Evolutionary conservation across 2,888 invertebrate genomes (phyloP).

Genomic region (Cerceris ruficornis): DNA sequence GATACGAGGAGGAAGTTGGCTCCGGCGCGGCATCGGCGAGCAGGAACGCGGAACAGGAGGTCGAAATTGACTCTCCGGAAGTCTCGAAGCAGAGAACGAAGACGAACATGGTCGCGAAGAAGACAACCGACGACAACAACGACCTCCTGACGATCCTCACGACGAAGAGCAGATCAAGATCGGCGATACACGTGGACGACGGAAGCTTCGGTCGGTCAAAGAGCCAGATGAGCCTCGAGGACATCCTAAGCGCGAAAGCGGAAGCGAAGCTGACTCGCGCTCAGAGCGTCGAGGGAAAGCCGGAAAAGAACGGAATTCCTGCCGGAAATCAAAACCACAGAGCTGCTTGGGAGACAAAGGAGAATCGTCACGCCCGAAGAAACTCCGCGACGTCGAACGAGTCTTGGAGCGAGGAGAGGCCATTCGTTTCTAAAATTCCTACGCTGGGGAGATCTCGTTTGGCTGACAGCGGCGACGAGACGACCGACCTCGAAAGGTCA

Average conservation of each 20-base stretch:
- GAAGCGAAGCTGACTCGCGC: constrained; percentile 58
- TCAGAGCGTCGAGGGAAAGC: constrained; percentile 45
- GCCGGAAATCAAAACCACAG: constrained; percentile 1
- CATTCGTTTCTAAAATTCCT: constrained; percentile 72
- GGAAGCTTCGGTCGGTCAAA: constrained; percentile 69
- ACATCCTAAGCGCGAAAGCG: constrained; percentile 71
- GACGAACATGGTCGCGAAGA: constrained; percentile 44
- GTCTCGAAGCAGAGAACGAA: constrained; percentile 25
- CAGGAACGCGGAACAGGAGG: constrained; percentile 25
- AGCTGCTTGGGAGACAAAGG: constrained; percentile 50
- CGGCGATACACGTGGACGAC: constrained; percentile 76
- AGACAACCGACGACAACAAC: constrained; percentile 61
- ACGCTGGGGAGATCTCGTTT: constrained; percentile 61
- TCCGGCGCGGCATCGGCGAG: constrained; percentile 18
- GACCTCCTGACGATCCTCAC: constrained; percentile 76
- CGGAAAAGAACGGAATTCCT: constrained; percentile 36
- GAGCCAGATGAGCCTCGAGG: constrained; percentile 77
- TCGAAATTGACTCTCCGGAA: constrained; percentile 19
- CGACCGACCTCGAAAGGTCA: constrained; percentile 54
- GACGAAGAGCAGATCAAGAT: constrained; percentile 75
- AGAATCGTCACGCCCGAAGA: constrained; percentile 46
- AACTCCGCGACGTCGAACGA: constrained; percentile 56
- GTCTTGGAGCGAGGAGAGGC: constrained; percentile 65
- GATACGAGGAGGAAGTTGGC: constrained; percentile 37
- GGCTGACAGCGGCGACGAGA: constrained; percentile 58